Conservation (phyloP, 2,888 invertebrate species). For the Tachina grossa region DNA sequence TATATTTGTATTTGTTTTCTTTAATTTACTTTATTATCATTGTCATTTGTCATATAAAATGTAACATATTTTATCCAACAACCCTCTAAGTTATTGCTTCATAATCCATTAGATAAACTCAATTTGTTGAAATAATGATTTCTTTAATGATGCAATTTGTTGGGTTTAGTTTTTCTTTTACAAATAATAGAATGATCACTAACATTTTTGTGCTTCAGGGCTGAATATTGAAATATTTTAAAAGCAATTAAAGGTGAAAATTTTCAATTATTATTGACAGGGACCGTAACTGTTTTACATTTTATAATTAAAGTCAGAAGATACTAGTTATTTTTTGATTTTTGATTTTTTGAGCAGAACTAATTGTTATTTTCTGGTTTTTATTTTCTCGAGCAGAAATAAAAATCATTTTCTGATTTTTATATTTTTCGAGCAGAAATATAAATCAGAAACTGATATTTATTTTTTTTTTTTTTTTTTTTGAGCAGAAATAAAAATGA, state of each 20-base stretch:
- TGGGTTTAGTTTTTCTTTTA: not conserved
- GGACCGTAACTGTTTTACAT: too few relatives aligned
- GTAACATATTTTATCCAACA: constrained; percentile 47
- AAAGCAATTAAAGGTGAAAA: not conserved
- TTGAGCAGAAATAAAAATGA: too few relatives aligned
- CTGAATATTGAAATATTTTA: not conserved
- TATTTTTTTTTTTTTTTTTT: too few relatives aligned
- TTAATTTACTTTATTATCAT: not conserved
- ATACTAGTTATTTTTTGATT: too few relatives aligned
- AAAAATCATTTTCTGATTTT: too few relatives aligned
- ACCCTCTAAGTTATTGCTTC: not conserved
- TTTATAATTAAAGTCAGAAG: too few relatives aligned
- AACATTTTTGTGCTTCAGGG: not conserved
- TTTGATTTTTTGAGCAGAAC: too few relatives aligned
- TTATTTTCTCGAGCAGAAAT: too few relatives aligned
- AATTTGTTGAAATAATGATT: constrained; percentile 44
- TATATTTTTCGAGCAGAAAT: too few relatives aligned
- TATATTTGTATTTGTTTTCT: constrained; percentile 65
- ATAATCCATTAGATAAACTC: constrained; percentile 32
- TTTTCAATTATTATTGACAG: too few relatives aligned
- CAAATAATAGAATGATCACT: not conserved
- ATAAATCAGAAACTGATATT: too few relatives aligned
- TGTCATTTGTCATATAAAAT: constrained; percentile 71
- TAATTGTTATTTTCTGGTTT: too few relatives aligned
- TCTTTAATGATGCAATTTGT: constrained; percentile 22